Conservation (phyloP, 2,113 vertebrate genomes). For the Melanerpes aurifrons region DNA sequence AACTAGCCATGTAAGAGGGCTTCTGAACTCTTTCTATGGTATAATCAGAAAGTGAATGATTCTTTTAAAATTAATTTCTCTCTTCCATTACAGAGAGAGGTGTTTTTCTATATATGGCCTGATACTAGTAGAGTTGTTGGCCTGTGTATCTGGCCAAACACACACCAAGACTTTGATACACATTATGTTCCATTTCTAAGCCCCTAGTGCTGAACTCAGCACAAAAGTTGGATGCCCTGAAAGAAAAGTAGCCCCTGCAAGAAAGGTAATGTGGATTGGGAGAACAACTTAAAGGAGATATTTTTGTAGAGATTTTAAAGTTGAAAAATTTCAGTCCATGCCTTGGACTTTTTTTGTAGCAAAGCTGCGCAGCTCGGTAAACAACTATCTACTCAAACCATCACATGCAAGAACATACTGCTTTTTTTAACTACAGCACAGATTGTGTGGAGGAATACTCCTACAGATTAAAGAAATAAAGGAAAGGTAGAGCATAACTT, state of each 20-base stretch:
- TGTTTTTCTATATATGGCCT: not conserved
- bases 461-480: conserved; percentile 43
- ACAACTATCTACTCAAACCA: conserved; percentile 39
- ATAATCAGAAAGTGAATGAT: not conserved
- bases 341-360: not conserved
- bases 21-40: not conserved
- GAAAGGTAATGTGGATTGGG: not conserved
- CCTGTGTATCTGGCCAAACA: not conserved
- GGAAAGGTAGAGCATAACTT: conserved; percentile 11
- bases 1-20: not conserved
- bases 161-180: not conserved
- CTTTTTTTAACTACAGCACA: conserved; percentile 48
- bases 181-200: not conserved
- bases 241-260: not conserved
- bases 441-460: conserved; percentile 56
- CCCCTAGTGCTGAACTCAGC: not conserved
- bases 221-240: not conserved
- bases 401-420: not conserved
- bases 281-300: not conserved
- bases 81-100: not conserved
- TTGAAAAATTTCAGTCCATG: not conserved
- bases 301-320: not conserved
- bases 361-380: not conserved
- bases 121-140: not conserved
- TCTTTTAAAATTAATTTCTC: not conserved